Base-by-base conservation (phyloP, 2,113 vertebrate species). In the Oplegnathus fasciatus region DNA sequence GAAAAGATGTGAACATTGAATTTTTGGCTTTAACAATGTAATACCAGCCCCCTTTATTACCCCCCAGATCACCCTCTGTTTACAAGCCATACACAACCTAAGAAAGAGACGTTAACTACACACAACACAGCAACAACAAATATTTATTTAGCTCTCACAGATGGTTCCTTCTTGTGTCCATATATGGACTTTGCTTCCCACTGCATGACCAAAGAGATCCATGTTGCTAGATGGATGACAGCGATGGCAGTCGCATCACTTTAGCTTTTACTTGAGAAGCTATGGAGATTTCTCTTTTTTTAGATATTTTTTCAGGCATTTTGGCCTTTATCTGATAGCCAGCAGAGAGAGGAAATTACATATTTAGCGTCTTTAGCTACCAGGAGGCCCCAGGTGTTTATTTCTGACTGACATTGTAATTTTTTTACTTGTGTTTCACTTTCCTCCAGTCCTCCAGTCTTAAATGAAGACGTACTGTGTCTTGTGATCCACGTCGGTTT, bases 71-170 rank as follows among this genome's bases (percentile, higher is more conserved):
- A 82, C 37, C 44, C 60, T 65, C 54, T 74, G 80, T 87, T 85
- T 87, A 90, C 66, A 48, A 83, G 77, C 80, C 55, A 58, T 37
- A 30, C 32, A 66, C 46, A 75, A 67, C 61, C 22, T 48, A 20
- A 64, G 30, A 32, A 32, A 70, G 9, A 72, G 8, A 61, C 0
- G 11, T 64, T 61, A 65, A 60, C 58, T 52, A 24, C 61, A 60
- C 48, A 58, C 15, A 54, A 55, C 78, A 61, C 66, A 81, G 66
- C 78, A 86, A 68, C 74, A 83, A 73, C n/a, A 75, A 80, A 86
- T 68, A 86, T 62, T 10, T 61, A 32, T 44, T 73, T 48, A 24
- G 37, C 17, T 48, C 70, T 82, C n/a, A 89, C 60, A 73, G 22
- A 75, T 4, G 30, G 34, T 77, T 73, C 15, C 44, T 64, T 64